Conservation (phyloP, 2,797 vertebrate genomes). For the Enteromius anoplus region DNA sequence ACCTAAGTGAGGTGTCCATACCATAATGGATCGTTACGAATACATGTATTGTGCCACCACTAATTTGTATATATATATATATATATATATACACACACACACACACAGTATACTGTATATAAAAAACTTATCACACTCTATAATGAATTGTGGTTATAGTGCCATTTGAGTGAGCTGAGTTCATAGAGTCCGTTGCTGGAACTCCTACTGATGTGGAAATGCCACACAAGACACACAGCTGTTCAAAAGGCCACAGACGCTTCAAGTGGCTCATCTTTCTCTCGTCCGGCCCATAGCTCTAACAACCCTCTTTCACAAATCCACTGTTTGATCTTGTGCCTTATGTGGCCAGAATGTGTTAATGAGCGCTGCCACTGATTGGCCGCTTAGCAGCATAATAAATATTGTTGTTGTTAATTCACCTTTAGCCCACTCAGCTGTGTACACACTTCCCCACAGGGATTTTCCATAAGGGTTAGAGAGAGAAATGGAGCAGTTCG, state of each 20-base stretch:
- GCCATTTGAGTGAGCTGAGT: background rate
- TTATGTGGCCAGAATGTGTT: constrained; percentile 1
- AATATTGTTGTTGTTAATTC: constrained; percentile 35
- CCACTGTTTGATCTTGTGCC: background rate
- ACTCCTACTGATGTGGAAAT: constrained; percentile 16
- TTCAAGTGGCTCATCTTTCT: background rate
- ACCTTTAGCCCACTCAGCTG: constrained; percentile 55
- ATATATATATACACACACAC: too few species aligned
- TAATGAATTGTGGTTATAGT: constrained; percentile 3
- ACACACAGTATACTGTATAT: too few species aligned
- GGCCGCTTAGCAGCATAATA: background rate
- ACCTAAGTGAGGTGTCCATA: too few species aligned
- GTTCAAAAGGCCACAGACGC: background rate
- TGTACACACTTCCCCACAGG: constrained; percentile 47
- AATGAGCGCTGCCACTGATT: constrained; percentile 11
- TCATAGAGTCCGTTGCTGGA: background rate
- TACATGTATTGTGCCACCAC: too few species aligned
- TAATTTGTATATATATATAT: too few species aligned
- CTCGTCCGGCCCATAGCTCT: background rate
- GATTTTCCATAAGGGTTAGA: constrained; percentile 46
- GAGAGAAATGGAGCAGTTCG: constrained; percentile 22
- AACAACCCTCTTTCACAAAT: background rate
- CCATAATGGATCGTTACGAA: too few species aligned
- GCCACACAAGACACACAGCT: constrained; percentile 22
- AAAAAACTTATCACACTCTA: background rate